phyloP scores from a whole-genome alignment of 2,113 vertebrate species.

The Trinectes maculatus region DNA sequence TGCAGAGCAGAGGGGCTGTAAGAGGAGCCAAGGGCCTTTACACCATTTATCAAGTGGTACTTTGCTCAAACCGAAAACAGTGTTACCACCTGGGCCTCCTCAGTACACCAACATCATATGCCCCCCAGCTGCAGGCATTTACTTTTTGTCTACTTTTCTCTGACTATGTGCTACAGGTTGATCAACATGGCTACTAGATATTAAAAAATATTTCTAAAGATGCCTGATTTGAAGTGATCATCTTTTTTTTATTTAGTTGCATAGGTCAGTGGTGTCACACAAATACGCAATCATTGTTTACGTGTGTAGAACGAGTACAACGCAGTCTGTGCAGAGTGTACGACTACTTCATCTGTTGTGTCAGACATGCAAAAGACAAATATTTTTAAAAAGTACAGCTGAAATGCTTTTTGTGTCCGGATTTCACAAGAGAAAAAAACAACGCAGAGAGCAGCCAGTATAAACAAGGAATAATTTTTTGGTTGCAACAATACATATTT shows the following conservation, averaged over 20 bases:
- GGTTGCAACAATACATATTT: neutral
- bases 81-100: conserved; percentile 31
- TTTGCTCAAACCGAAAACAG: conserved; percentile 30
- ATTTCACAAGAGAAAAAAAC: neutral
- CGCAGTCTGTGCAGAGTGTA: too few relatives aligned
- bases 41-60: conserved; percentile 43
- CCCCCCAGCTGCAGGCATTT: neutral
- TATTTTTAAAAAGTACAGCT: neutral
- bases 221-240: neutral
- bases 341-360: too few relatives aligned
- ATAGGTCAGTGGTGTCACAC: too few relatives aligned
- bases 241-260: neutral
- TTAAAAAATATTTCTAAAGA: too few relatives aligned
- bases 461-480: neutral
- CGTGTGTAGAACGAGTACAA: too few relatives aligned
- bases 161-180: neutral
- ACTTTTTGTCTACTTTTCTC: neutral
- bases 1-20: conserved; percentile 37
- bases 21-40: conserved; percentile 20
- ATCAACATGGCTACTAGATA: neutral
- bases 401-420: neutral
- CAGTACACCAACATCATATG: conserved; percentile 1
- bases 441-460: too few relatives aligned
- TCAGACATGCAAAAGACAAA: neutral
- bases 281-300: too few relatives aligned